Conservation (phyloP, 2,797 vertebrate species). For the Microctenopoma lineatum region DNA sequence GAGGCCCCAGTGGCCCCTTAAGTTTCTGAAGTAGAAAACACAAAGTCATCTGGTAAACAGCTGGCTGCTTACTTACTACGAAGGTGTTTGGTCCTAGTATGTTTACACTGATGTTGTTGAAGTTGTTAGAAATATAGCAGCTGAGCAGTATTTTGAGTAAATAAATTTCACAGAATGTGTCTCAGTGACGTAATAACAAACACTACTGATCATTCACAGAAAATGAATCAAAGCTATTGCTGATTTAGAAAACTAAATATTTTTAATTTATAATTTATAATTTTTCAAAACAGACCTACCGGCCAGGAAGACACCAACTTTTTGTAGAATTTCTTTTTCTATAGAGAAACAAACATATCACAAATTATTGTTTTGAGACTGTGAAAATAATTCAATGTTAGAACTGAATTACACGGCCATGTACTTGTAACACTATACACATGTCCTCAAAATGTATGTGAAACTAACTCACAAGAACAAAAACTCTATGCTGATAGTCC, state of each 20-base stretch:
- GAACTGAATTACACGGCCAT: background rate
- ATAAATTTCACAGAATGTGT: background rate
- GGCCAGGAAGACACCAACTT: conserved; percentile 81
- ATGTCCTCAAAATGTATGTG: background rate
- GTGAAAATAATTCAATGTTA: background rate
- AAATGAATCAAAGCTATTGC: background rate
- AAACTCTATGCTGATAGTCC: too few relatives aligned
- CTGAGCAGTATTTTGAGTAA: background rate
- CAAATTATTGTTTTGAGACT: background rate
- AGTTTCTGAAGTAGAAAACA: conserved; percentile 66
- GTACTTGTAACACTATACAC: too few relatives aligned
- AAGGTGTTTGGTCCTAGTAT: background rate
- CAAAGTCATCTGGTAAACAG: background rate
- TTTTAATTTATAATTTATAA: background rate
- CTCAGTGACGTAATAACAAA: background rate
- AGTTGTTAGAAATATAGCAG: background rate
- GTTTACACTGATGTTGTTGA: background rate
- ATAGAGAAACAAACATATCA: conserved; percentile 25
- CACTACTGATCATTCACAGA: background rate
- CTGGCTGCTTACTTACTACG: background rate
- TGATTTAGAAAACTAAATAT: background rate
- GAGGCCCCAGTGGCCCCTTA: conserved; percentile 73
- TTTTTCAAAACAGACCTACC: conserved; percentile 59
- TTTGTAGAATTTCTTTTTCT: conserved; percentile 84
- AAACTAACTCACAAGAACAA: background rate